phyloP scores from a whole-genome alignment of 2,113 vertebrate genomes.

The Piaya cayana region DNA sequence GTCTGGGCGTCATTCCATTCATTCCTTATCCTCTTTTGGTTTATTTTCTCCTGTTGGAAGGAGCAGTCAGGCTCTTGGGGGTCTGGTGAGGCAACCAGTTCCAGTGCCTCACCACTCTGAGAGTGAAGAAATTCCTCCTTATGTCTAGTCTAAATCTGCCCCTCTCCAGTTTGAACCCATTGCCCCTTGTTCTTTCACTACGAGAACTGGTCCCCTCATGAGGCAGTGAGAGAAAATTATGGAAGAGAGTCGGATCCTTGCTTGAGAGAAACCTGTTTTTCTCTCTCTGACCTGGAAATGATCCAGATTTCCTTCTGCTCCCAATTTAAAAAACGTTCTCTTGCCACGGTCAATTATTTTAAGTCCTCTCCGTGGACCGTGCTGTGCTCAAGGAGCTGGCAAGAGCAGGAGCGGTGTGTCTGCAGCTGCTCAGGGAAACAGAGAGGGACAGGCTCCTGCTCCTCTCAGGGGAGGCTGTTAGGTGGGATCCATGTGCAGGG shows the following conservation, averaged over 20 bases:
- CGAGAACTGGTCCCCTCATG: rapidly evolving
- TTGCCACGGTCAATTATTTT: slow-evolving; percentile 34
- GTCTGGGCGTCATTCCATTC: not conserved
- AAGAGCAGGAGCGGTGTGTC: not conserved
- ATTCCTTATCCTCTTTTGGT: not conserved
- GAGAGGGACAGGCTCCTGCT: not conserved
- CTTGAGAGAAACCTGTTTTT: slow-evolving; percentile 7
- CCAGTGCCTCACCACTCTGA: too few relatives aligned
- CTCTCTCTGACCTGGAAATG: slow-evolving; percentile 25
- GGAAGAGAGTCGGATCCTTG: not conserved
- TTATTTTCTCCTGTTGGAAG: not conserved
- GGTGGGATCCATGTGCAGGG: not conserved
- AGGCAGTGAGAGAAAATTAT: not conserved
- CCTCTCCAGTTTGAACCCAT: too few relatives aligned
- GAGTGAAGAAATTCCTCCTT: too few relatives aligned
- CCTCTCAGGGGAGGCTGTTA: slow-evolving; percentile 47
- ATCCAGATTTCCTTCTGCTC: slow-evolving; percentile 16
- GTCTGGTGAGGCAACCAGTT: too few relatives aligned
- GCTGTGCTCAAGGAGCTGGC: not conserved
- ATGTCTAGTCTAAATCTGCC: too few relatives aligned
- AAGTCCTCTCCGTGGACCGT: not conserved
- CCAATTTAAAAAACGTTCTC: slow-evolving; percentile 14
- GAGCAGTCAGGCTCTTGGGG: not conserved
- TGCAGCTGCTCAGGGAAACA: not conserved
- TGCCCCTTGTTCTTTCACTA: too few relatives aligned